Conservation (phyloP, 2,797 vertebrate genomes). For the Sphenodon punctatus region DNA sequence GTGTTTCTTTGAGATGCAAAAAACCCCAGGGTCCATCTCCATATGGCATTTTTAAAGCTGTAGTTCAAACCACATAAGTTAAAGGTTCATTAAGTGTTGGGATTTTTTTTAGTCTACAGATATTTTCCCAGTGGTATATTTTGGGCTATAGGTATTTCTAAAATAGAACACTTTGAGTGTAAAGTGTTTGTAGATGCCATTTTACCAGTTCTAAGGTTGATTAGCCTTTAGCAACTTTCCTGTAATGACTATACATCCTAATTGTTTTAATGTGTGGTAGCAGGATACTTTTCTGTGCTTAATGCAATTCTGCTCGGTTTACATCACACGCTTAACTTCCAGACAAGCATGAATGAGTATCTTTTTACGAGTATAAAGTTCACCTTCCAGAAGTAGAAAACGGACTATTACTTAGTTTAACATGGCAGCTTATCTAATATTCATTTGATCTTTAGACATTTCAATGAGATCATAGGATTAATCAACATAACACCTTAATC, state of each 20-base stretch:
- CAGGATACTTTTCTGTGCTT: conserved; percentile 12
- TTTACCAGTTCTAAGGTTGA: not conserved
- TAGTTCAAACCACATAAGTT: not conserved
- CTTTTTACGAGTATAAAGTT: conserved; percentile 9
- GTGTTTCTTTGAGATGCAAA: conserved; percentile 4
- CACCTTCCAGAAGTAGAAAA: conserved; percentile 43
- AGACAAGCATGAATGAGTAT: conserved; percentile 33
- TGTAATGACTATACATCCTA: conserved; percentile 57
- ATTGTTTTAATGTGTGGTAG: conserved; percentile 48
- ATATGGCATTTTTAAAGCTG: not conserved
- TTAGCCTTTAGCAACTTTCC: conserved; percentile 41
- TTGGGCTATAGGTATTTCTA: conserved; percentile 27
- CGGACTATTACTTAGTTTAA: conserved; percentile 43
- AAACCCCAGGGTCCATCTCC: too few species aligned
- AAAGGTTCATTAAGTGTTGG: not conserved
- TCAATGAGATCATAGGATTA: conserved; percentile 61
- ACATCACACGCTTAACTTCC: conserved; percentile 10
- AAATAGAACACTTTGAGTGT: not conserved
- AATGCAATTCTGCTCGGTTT: conserved; percentile 13
- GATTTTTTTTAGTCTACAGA: not conserved
- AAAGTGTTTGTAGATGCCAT: not conserved
- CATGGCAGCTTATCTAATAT: conserved; percentile 55
- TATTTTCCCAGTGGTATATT: conserved; percentile 11
- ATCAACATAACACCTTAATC: conserved; percentile 62
- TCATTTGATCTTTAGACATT: conserved; percentile 54